These are phyloP conservation scores for Goniozus legneri DNA, from an alignment of 1,140 invertebrate genomes.

Conservation along the genomic window DNA sequence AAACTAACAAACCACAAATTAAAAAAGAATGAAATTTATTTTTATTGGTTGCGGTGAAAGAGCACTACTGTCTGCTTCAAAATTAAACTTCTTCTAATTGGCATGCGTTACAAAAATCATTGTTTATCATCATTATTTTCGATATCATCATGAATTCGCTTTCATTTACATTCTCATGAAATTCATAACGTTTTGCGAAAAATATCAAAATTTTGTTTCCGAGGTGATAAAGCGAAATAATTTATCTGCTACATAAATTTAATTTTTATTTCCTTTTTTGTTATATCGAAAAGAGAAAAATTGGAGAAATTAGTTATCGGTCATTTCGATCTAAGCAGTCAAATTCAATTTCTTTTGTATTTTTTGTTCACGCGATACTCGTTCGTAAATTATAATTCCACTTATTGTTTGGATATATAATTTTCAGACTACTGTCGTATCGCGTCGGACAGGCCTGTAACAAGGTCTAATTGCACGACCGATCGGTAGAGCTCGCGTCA, in stretches of 20 bases:
- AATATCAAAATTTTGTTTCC: neutral
- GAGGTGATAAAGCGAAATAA: neutral
- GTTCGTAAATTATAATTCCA: no score
- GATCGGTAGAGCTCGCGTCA: neutral
- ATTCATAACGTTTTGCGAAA: constrained; percentile 22
- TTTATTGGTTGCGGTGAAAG: constrained; percentile 53
- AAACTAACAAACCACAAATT: constrained; percentile 51
- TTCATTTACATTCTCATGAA: constrained; percentile 41
- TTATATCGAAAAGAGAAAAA: no score
- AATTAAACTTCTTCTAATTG: constrained; percentile 54
- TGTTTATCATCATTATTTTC: constrained; percentile 49
- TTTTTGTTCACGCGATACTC: no score
- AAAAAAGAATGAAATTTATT: constrained; percentile 25
- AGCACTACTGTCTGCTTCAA: constrained; percentile 53
- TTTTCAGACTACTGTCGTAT: neutral
- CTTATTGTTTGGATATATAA: no score
- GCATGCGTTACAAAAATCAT: constrained; percentile 54
- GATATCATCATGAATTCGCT: constrained; percentile 41
- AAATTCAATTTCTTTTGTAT: no score
- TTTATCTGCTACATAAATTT: neutral
- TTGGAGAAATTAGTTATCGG: no score
- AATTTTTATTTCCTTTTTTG: no score
- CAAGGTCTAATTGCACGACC: constrained; percentile 3
- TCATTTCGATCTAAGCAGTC: no score
- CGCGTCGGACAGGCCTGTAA: neutral